These are phyloP conservation scores for Fundulus diaphanus DNA, from an alignment of 2,797 vertebrate species.

Conservation along the genomic window DNA sequence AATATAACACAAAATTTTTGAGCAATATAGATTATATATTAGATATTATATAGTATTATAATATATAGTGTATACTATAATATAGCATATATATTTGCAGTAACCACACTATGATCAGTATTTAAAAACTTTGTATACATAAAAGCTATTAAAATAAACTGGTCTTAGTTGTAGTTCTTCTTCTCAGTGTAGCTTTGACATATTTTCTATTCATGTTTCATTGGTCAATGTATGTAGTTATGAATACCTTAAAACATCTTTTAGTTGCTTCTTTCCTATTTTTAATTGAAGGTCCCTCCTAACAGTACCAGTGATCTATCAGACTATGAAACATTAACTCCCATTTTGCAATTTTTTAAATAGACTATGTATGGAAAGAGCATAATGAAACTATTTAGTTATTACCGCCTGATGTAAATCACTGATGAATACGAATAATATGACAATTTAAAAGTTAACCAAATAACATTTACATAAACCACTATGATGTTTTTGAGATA, in stretches of 20 bases:
- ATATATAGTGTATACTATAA: too few relatives aligned
- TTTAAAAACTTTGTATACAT: not conserved
- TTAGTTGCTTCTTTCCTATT: not conserved
- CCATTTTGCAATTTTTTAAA: not conserved
- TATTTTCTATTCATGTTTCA: not conserved
- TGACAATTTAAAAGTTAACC: not conserved
- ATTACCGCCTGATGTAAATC: not conserved
- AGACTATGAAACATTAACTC: not conserved
- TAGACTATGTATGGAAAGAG: not conserved
- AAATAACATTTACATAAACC: not conserved
- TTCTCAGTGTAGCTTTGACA: not conserved
- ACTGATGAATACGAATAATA: not conserved
- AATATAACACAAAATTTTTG: too few relatives aligned
- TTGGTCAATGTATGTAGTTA: not conserved
- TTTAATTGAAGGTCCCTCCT: not conserved
- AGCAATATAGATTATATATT: too few relatives aligned
- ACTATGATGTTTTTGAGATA: not conserved
- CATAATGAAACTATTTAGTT: not conserved
- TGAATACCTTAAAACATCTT: not conserved
- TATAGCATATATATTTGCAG: too few relatives aligned
- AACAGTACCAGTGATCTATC: not conserved
- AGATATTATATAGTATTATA: too few relatives aligned
- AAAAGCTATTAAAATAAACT: not conserved
- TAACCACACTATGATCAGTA: not conserved
- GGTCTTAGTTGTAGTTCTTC: not conserved